A percentile compares a stretch with the other conserved stretches of the same genome.
These are phyloP conservation scores for Melanotaenia trifasciata DNA, from an alignment of 2,797 vertebrate species.

Conservation along the genomic window DNA sequence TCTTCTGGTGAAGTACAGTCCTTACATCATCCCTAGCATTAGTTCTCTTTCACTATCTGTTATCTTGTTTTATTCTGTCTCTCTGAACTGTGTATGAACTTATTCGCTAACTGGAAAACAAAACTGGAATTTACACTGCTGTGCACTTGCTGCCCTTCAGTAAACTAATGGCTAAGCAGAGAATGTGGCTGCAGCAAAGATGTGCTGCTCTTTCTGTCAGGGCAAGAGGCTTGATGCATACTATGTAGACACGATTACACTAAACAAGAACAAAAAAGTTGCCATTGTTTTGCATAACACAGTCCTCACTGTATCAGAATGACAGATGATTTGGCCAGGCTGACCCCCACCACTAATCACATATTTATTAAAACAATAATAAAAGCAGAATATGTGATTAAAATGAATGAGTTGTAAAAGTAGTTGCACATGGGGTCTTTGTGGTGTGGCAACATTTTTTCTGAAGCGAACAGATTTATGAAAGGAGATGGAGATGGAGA, in stretches of 20 bases:
- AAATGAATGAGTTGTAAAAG: not conserved
- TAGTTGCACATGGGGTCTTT: not conserved
- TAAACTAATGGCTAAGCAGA: conserved; percentile 2
- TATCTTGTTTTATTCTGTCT: not conserved
- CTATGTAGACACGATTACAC: conserved; percentile 5
- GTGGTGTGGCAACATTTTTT: not conserved
- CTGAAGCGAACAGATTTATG: not conserved
- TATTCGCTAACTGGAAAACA: not conserved
- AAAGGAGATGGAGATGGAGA: conserved; percentile 14
- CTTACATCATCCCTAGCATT: not conserved
- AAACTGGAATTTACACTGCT: conserved; percentile 14
- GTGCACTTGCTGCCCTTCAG: conserved; percentile 4
- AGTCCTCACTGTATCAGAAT: not conserved
- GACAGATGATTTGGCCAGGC: not conserved
- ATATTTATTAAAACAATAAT: not conserved
- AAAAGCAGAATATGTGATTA: not conserved
- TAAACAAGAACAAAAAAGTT: not conserved
- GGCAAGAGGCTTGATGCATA: not conserved
- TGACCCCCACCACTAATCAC: not conserved
- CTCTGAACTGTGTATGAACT: conserved; percentile 23
- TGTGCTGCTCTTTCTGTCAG: conserved; percentile 2
- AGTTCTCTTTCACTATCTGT: not conserved
- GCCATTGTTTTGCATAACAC: not conserved
- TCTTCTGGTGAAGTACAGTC: too few relatives aligned
- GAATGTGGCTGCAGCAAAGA: not conserved